phyloP scores from a whole-genome alignment of 2,888 invertebrate genomes.

The Catocala fraxini region DNA sequence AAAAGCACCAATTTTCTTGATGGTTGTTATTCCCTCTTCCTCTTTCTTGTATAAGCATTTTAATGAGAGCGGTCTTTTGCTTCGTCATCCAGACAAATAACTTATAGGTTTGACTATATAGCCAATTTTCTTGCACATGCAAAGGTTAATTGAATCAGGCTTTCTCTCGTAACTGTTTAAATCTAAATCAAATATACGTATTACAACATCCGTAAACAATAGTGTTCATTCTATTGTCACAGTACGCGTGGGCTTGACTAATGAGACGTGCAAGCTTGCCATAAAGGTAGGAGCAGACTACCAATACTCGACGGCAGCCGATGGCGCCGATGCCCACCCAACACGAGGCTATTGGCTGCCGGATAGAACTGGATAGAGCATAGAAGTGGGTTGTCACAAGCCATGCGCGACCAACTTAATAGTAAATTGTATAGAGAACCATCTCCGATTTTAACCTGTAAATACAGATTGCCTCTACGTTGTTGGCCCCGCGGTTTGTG shows the following conservation, averaged over 20 bases:
- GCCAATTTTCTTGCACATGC: background rate
- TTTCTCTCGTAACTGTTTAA: slow-evolving; percentile 35
- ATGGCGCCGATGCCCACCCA: slow-evolving; percentile 1
- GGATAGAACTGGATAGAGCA: too few relatives aligned
- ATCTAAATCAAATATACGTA: slow-evolving; percentile 41
- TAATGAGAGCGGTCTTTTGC: background rate
- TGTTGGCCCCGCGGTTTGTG: too few relatives aligned
- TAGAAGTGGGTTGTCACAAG: too few relatives aligned
- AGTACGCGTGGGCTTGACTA: slow-evolving; percentile 70
- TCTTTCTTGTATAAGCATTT: too few relatives aligned
- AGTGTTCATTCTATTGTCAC: slow-evolving; percentile 63
- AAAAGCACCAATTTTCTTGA: too few relatives aligned
- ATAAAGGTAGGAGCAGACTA: slow-evolving; percentile 19
- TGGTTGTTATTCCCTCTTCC: too few relatives aligned
- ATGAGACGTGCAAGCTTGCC: slow-evolving; percentile 56
- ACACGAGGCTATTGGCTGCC: background rate
- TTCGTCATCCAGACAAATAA: background rate
- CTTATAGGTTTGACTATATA: background rate
- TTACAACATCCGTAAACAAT: slow-evolving; percentile 66
- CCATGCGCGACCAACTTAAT: too few relatives aligned
- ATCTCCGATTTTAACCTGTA: too few relatives aligned
- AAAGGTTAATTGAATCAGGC: slow-evolving; percentile 12
- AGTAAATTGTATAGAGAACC: too few relatives aligned
- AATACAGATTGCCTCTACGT: too few relatives aligned
- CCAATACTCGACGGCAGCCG: slow-evolving; percentile 1